Evolutionary conservation across 2,113 vertebrate genomes (phyloP).

Genomic region (Calidris pygmaea): DNA sequence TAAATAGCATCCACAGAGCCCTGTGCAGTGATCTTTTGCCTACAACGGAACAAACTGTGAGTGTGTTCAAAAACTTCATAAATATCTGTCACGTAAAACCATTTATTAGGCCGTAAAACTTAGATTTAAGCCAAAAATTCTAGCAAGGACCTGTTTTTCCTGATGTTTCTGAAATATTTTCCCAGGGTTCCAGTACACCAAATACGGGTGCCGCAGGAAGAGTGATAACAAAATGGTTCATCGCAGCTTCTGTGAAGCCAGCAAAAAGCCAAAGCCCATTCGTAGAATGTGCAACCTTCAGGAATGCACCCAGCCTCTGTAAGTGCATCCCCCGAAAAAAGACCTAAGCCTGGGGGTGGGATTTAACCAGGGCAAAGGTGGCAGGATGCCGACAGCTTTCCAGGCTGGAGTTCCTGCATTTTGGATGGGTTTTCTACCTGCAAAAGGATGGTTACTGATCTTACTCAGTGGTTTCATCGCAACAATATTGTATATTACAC

Average conservation of each 20-base stretch:
- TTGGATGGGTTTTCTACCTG: rapidly evolving
- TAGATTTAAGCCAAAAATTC: not conserved
- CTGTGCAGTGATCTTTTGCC: not conserved
- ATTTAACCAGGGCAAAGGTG: rapidly evolving
- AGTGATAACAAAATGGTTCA: constrained; percentile 95
- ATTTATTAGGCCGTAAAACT: not conserved
- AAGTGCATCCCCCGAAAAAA: constrained; percentile 39
- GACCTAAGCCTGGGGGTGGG: rapidly evolving
- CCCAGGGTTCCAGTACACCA: constrained; percentile 93
- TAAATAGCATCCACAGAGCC: not conserved
- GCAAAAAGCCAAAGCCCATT: constrained; percentile 94
- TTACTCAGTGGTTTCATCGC: not conserved
- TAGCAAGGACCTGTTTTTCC: not conserved
- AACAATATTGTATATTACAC: rapidly evolving
- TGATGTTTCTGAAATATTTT: not conserved
- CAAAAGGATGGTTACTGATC: not conserved
- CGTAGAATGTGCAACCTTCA: constrained; percentile 95
- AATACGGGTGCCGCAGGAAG: constrained; percentile 94
- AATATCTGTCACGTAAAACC: not conserved
- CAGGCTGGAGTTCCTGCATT: not conserved
- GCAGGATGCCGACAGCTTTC: not conserved
- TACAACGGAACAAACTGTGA: not conserved
- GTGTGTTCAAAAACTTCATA: not conserved
- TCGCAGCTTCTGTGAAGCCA: constrained; percentile 88
- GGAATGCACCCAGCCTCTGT: constrained; percentile 93